Evolutionary conservation across 2,888 invertebrate genomes (phyloP).

Genomic region (Lumbricus terrestris): DNA sequence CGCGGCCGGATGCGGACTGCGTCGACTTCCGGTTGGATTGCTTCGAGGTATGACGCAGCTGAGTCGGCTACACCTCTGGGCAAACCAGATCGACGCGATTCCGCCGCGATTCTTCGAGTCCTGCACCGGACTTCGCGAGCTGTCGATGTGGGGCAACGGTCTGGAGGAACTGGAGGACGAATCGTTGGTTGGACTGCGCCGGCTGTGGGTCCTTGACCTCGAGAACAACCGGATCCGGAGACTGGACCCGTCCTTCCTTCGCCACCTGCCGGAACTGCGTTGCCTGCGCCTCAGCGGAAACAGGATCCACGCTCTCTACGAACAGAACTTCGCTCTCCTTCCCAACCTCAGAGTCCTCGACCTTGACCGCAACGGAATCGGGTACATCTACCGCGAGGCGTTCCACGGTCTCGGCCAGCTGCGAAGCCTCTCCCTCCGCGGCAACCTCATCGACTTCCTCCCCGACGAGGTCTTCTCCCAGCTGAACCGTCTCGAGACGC

Average conservation of each 20-base stretch:
- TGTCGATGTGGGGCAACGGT: constrained; percentile 40
- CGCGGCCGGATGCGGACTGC: constrained; percentile 33
- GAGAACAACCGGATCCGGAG: constrained; percentile 36
- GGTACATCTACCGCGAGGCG: constrained; percentile 31
- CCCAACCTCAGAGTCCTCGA: constrained; percentile 37
- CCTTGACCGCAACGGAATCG: constrained; percentile 35
- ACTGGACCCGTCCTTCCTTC: constrained; percentile 30
- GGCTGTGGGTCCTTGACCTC: constrained; percentile 36
- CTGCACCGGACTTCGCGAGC: constrained; percentile 32
- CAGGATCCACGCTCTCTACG: constrained; percentile 29
- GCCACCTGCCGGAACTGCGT: constrained; percentile 34
- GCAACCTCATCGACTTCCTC: constrained; percentile 36
- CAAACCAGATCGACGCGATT: constrained; percentile 34
- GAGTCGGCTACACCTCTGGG: constrained; percentile 37
- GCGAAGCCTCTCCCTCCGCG: constrained; percentile 32
- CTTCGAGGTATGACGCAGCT: constrained; percentile 31
- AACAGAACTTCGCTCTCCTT: constrained; percentile 33
- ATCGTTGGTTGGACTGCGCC: constrained; percentile 34
- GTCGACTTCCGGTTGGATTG: constrained; percentile 29
- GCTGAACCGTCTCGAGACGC: constrained; percentile 32
- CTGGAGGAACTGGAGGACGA: constrained; percentile 32
- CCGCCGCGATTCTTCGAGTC: constrained; percentile 34
- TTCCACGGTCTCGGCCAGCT: constrained; percentile 34
- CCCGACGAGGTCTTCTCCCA: constrained; percentile 32
- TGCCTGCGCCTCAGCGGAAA: constrained; percentile 38